Evolutionary conservation across 1,140 invertebrate species (phyloP).

Genomic region (Holotrichia oblita): DNA sequence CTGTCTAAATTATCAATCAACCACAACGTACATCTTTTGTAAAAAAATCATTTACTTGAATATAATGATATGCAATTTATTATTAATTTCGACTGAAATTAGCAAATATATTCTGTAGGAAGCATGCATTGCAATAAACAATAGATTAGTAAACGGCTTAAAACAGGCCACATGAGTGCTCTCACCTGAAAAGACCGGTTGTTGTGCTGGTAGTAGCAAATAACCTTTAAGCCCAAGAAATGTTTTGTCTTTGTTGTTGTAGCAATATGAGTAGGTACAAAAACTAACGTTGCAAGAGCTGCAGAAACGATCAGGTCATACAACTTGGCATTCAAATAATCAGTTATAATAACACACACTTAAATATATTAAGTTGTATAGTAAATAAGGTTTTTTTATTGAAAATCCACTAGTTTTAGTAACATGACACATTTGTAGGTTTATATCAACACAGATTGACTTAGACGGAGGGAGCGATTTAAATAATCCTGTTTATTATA

Average conservation of each 20-base stretch:
- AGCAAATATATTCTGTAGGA: no score
- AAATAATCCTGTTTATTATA: constrained; percentile 15
- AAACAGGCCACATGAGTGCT: constrained; percentile 35
- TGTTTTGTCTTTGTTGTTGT: constrained; percentile 19
- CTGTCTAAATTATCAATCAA: no score
- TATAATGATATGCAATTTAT: no score
- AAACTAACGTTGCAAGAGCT: neutral
- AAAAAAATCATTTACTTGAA: no score
- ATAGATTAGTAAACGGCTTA: constrained; percentile 36
- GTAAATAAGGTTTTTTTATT: neutral
- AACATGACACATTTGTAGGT: neutral
- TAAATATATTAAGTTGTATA: neutral
- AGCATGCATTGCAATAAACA: neutral
- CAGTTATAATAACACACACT: constrained; percentile 13
- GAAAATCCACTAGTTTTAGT: neutral
- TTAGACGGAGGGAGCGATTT: constrained; percentile 1
- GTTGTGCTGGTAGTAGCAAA: constrained; percentile 25
- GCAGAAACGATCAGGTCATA: neutral
- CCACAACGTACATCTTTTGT: no score
- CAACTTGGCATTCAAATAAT: neutral
- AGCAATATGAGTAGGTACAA: neutral
- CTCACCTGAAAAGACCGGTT: constrained; percentile 44
- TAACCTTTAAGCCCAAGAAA: neutral
- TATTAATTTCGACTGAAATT: no score
- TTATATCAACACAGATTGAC: constrained; percentile 4